phyloP scores from a whole-genome alignment of 2,113 vertebrate genomes.

The Siniperca knerii region DNA sequence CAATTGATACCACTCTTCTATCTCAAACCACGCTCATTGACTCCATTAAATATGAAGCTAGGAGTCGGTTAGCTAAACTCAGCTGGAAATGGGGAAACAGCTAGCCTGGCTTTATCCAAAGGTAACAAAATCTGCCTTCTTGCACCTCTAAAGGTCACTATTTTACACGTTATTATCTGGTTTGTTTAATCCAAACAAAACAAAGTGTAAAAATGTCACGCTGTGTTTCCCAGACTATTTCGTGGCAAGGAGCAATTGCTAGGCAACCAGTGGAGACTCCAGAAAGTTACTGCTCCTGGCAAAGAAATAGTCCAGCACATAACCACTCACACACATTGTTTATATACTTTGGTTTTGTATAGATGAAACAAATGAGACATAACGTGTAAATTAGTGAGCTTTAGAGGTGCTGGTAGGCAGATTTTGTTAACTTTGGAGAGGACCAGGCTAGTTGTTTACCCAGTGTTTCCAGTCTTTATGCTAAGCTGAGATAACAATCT shows the following conservation, averaged over 20 bases:
- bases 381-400: neutral
- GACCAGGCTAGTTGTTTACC: neutral
- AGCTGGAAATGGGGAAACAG: neutral
- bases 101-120: neutral
- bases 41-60: neutral
- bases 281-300: neutral
- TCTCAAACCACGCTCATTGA: neutral
- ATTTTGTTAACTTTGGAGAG: neutral
- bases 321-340: neutral
- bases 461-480: neutral
- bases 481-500: neutral
- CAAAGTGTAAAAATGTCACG: neutral
- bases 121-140: neutral
- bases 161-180: neutral
- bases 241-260: neutral
- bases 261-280: constrained; percentile 1
- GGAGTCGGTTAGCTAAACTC: neutral
- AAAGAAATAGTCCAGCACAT: neutral
- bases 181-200: neutral
- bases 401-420: neutral
- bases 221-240: neutral
- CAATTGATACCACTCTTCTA: neutral
- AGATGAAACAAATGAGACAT: neutral
- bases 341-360: neutral
- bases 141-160: neutral